These are phyloP conservation scores for Actias luna DNA, from an alignment of 2,888 invertebrate species.

Conservation along the genomic window DNA sequence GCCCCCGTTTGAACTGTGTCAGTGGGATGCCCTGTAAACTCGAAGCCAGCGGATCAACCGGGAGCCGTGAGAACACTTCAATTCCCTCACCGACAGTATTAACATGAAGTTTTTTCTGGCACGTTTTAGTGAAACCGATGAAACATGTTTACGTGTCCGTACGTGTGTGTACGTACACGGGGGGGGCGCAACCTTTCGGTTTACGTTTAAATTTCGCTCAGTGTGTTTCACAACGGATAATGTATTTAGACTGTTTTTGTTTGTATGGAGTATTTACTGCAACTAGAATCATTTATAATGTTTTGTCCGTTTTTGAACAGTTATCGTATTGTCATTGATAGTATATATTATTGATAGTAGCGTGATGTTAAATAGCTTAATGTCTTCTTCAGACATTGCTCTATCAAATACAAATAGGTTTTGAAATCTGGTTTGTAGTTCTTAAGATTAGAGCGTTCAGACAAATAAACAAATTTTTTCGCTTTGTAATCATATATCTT, in stretches of 20 bases:
- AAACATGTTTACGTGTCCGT: slow-evolving; percentile 19
- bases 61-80: slow-evolving; percentile 15
- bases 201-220: slow-evolving; percentile 7
- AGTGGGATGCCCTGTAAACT: slow-evolving; percentile 20
- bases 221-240: slow-evolving; percentile 4
- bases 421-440: no score
- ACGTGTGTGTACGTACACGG: neutral
- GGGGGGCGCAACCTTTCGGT: neutral
- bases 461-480: no score
- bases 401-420: no score
- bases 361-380: no score
- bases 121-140: slow-evolving; percentile 26
- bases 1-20: slow-evolving; percentile 2
- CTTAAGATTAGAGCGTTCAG: no score
- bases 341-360: no score
- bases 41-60: slow-evolving; percentile 22
- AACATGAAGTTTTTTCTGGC: slow-evolving; percentile 24
- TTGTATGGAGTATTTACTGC: neutral
- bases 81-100: slow-evolving; percentile 27
- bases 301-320: no score
- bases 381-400: no score
- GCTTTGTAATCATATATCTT: no score
- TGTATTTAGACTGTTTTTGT: neutral
- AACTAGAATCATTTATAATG: no score
- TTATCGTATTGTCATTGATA: no score